Conservation (phyloP, 2,113 vertebrate species). For the Calyptomena viridis region DNA sequence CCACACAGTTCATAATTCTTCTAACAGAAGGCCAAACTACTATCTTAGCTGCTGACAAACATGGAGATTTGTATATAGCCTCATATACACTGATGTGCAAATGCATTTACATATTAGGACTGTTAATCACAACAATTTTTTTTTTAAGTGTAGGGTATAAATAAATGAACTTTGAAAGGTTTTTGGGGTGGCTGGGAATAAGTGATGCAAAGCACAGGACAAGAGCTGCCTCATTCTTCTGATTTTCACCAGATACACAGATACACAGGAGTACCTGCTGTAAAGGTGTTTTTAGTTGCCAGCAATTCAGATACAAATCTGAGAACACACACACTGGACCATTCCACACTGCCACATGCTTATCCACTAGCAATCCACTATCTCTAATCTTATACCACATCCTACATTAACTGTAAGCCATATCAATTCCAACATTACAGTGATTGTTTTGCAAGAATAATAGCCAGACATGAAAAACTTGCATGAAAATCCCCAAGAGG, state of each 20-base stretch:
- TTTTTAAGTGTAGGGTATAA: neutral
- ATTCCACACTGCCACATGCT: neutral
- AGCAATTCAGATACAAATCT: neutral
- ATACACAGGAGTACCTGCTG: neutral
- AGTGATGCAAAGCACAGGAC: neutral
- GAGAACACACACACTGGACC: neutral
- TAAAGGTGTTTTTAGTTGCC: neutral
- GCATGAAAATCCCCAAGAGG: neutral
- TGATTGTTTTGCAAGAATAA: neutral
- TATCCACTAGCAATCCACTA: too few relatives aligned
- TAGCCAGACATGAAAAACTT: neutral
- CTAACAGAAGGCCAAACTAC: neutral
- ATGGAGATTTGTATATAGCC: neutral
- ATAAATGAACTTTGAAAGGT: neutral
- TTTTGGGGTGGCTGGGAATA: neutral
- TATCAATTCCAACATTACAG: neutral
- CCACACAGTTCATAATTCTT: neutral
- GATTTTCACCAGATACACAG: neutral
- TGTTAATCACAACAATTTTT: neutral
- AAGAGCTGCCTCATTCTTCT: neutral
- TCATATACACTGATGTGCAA: neutral
- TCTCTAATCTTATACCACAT: neutral
- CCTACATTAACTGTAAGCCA: neutral
- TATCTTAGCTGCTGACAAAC: neutral
- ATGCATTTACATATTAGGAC: too few relatives aligned